Base-by-base conservation (phyloP, 2,797 vertebrate species). In the Crypturellus tataupa region DNA sequence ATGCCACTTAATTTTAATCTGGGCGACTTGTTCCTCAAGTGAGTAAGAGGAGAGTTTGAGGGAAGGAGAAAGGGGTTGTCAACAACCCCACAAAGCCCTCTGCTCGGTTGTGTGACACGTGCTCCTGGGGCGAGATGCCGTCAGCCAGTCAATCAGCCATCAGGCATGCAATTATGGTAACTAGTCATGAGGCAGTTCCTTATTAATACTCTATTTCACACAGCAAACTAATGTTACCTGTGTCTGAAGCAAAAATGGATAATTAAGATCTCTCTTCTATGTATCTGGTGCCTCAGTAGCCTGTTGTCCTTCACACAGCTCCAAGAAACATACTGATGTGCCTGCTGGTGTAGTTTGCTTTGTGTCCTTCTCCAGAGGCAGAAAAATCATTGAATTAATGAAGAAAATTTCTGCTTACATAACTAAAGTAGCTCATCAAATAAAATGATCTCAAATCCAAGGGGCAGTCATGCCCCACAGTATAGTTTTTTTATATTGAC, bases 41-140 rank as follows among this genome's bases (percentile, higher is more conserved):
- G 14, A 46, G 94, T 90, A 92, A 55, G 10, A 76, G 76, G 53
- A 71, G 68, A 59, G 72, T 67, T 71, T 89, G 81, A 94, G 65
- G 70, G 69, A 63, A 94, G 71, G 72, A 95, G 92, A 94, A 96
- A 87, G 68, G 29, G 81, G 80, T 76, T 95, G 82, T 95, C 90
- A 95, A 60, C 81, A 91, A 89, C 60, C 37, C 68, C 47, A 55
- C 44, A 86, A 83, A 87, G 71, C 68, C 90, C 94, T 73, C 70
- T 83, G 46, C 69, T 89, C 84, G 82, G 70, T 85, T 93, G 60
- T 88, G 80, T 84, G 93, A 89, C 86, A 82, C 13, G 23, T 10
- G 3, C 25, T 77, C 78, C 37, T 0, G 1, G 51, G 73, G 56
- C 21, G 17, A 70, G 81, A 71, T 78, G 87, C 86, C 94, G 93